Base-by-base conservation (phyloP, 2,888 invertebrate species). In the Dryomyza anilis region DNA sequence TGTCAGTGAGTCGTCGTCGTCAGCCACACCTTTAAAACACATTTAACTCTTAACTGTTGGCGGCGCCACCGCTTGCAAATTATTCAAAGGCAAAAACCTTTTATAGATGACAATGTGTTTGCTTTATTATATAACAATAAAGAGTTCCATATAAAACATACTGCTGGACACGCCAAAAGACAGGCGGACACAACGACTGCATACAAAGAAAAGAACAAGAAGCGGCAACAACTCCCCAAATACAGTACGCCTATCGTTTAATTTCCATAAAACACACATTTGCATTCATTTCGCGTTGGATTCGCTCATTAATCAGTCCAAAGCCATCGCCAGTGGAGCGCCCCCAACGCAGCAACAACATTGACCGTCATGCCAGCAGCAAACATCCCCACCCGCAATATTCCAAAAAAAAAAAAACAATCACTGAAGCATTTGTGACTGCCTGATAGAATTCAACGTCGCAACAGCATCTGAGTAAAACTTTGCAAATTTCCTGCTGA, bases 391-490 rank as follows among this genome's bases (percentile, higher is more conserved):
- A 57, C 43, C 43, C 45, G 14, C 43, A 53, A 10, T 19, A n/a
- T n/a, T 30, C 36, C 25, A 12, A 4, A 27, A 12, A 19, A 21
- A 8, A 46, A 27, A 55, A 29, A 56, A n/a, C 45, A 23, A 3
- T 50, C 36, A 33, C 55, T 53, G 16, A 12, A 12, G n/a, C n/a
- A n/a, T n/a, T n/a, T n/a, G n/a, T n/a, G n/a, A n/a, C n/a, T n/a
- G n/a, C n/a, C n/a, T n/a, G n/a, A n/a, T n/a, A n/a, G n/a, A n/a
- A n/a, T n/a, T n/a, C n/a, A n/a, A n/a, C n/a, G n/a, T n/a, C n/a
- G n/a, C n/a, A n/a, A n/a, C n/a, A 65, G 46, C 68, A 69, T 65
- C 52, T 67, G 68, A 63, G 66, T 2, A 57, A 25, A 53, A 46
- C 46, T 36, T 46, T 27, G 27, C 55, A n/a, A 53, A 45, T 61